Evolutionary conservation across 1,140 invertebrate genomes (phyloP), one percentile per base, ranked within the genome.

Genomic region (Drosophila bipectinata): DNA sequence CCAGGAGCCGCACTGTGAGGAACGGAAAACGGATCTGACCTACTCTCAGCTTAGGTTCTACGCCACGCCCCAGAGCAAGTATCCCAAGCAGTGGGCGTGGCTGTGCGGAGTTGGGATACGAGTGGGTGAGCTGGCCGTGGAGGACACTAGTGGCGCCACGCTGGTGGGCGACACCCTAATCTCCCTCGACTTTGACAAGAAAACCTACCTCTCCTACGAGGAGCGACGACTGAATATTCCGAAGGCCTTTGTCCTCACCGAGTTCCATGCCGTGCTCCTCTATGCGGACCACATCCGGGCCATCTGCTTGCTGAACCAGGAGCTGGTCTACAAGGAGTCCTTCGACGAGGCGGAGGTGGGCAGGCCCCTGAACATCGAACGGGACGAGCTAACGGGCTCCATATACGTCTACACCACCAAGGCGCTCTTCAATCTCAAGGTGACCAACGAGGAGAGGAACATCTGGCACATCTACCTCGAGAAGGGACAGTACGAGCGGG

Each of bases 381-480:
- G 96, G 91, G 98, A 99, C 93, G 93, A 94, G 0, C 92, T 95
- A 4, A 96, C 95, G 57, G 95, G 95, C n/a, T 94, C 94, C 0
- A 96, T 99, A 61, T 99, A 98, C 96, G 95, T 96, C 3, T 96
- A 96, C 63, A 97, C 97, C 0, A 95, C 97, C 73, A 94, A 94
- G 90, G 94, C 94, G 12, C 95, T 99, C 15, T 98, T 97, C 80
- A 96, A 96, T 80, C 98, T 98, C 75, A 96, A 95, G 93, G 94
- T 99, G 0, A 94, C 93, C 1, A 94, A 95, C 77, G 98, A 99
- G 93, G 96, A 97, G 79, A 93, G 98, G 74, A 96, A 98, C 92
- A 94, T 98, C 14, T 98, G 97, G 97, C 94, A 95, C 92, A 97
- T 98, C 67, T 98, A 98, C 91, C 93, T 97, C 51, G 95, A 97